phyloP scores from a whole-genome alignment of 2,113 vertebrate species.

The Gopherus evgoodei region DNA sequence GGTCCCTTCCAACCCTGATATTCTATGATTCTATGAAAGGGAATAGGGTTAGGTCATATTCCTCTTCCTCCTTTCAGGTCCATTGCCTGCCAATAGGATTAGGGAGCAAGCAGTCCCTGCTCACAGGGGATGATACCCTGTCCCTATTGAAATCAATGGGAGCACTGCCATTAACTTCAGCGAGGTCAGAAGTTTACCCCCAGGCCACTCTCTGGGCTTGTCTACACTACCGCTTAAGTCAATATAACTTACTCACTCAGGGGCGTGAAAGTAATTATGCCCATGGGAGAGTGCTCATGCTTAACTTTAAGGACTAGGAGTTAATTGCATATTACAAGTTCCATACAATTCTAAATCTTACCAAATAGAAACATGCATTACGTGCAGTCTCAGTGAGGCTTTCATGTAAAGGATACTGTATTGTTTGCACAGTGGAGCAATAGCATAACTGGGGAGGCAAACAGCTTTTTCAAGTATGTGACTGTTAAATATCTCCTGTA shows the following conservation, averaged over 20 bases:
- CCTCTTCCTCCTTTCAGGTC: background rate
- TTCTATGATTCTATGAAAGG: background rate
- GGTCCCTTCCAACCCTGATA: too few species aligned
- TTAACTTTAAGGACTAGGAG: background rate
- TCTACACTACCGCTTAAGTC: too few species aligned
- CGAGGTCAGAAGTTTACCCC: background rate
- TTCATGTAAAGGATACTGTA: background rate
- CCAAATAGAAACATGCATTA: accelerated
- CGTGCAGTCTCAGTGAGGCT: background rate
- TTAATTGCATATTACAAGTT: background rate
- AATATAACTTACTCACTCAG: too few species aligned
- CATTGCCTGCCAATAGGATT: background rate
- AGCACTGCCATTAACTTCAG: background rate
- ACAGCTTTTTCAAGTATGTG: accelerated
- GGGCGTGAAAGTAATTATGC: too few species aligned
- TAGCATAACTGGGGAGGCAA: background rate
- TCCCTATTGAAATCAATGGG: background rate
- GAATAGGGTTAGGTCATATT: background rate
- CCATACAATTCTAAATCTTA: background rate
- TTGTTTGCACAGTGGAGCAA: accelerated
- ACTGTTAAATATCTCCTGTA: background rate
- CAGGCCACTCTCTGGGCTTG: too few species aligned
- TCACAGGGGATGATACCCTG: background rate
- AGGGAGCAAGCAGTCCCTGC: background rate
- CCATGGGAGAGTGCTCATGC: background rate